Evolutionary conservation across 1,140 invertebrate species (phyloP).

Genomic region (Papilio glaucus): DNA sequence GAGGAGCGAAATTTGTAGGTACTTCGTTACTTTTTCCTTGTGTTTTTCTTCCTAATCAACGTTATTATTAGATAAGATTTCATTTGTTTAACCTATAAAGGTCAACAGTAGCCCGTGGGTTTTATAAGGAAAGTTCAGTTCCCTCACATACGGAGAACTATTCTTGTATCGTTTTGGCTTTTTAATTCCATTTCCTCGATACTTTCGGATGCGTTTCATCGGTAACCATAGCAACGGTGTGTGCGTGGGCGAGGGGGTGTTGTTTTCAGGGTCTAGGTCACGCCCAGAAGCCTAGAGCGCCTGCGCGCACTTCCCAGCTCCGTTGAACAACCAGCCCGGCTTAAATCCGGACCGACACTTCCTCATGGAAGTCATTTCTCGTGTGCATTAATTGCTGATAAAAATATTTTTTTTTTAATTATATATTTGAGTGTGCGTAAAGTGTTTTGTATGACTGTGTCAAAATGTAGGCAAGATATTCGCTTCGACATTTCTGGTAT

Average conservation of each 20-base stretch:
- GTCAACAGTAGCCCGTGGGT: not conserved
- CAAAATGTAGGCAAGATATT: not conserved
- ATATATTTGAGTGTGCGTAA: not conserved
- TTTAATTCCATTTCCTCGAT: not conserved
- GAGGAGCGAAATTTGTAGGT: slow-evolving; percentile 56
- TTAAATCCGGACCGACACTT: slow-evolving; percentile 60
- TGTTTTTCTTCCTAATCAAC: not conserved
- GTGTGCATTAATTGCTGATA: not conserved
- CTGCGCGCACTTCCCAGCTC: slow-evolving; percentile 59
- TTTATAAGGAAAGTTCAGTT: not conserved
- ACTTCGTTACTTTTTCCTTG: slow-evolving; percentile 36
- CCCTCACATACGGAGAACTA: not conserved
- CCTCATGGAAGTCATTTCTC: slow-evolving; percentile 51
- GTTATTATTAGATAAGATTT: not conserved
- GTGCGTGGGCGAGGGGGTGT: slow-evolving; percentile 74
- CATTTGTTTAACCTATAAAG: not conserved
- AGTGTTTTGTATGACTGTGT: slow-evolving; percentile 7
- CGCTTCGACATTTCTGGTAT: not conserved
- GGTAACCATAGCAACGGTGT: slow-evolving; percentile 68
- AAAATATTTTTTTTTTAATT: not conserved
- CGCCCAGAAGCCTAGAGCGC: slow-evolving; percentile 71
- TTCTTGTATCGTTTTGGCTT: not conserved
- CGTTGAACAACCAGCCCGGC: slow-evolving; percentile 55
- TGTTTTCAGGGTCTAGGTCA: slow-evolving; percentile 83
- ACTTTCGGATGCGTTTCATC: slow-evolving; percentile 41